Evolutionary conservation across 2,888 invertebrate genomes (phyloP).

Genomic region (Heteromurus nitidus): DNA sequence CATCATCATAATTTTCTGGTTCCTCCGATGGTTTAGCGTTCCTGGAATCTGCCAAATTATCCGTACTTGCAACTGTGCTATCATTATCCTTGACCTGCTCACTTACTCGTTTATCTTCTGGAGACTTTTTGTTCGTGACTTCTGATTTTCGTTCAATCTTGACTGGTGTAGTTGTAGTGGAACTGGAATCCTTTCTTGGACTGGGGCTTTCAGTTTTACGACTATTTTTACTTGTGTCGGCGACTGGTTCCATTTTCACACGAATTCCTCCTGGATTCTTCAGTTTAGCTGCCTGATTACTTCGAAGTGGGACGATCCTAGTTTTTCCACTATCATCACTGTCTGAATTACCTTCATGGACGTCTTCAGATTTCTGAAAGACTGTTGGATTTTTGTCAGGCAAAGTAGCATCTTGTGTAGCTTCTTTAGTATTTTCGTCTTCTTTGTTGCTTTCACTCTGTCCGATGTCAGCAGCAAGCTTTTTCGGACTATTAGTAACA

Average conservation of each 20-base stretch:
- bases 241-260: not conserved
- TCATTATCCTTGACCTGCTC: no score
- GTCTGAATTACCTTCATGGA: not conserved
- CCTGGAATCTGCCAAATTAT: no score
- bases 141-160: no score
- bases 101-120: no score
- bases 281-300: not conserved
- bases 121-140: no score
- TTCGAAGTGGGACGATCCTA: not conserved
- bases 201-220: not conserved
- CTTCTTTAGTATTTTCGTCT: not conserved
- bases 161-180: not conserved
- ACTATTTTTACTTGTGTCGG: not conserved
- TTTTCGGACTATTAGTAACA: not conserved
- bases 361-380: no score
- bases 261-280: not conserved
- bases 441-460: not conserved
- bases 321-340: conserved; percentile 20
- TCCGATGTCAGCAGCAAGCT: not conserved
- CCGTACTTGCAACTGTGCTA: no score
- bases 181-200: not conserved
- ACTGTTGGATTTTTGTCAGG: not conserved
- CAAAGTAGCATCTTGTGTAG: not conserved
- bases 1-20: no score
- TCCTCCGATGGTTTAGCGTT: no score